Evolutionary conservation across 2,113 vertebrate genomes (phyloP).

Genomic region (Cyanistes caeruleus): DNA sequence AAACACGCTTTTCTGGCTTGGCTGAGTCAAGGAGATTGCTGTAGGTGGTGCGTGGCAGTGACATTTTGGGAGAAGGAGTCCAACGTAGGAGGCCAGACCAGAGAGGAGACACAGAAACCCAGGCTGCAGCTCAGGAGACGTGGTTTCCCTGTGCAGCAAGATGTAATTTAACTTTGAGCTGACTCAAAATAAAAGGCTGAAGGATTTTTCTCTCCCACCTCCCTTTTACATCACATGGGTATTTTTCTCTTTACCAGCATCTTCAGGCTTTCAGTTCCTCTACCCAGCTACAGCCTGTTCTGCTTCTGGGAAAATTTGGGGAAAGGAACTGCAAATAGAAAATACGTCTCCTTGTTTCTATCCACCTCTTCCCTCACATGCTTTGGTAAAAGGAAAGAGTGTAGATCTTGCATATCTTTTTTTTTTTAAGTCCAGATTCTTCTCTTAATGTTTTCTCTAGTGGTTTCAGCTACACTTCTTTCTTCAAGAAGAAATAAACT

Average conservation of each 20-base stretch:
- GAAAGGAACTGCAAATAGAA: constrained; percentile 59
- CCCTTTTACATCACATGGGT: background rate
- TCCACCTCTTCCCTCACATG: background rate
- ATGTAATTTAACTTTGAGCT: background rate
- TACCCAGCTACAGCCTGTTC: constrained; percentile 33
- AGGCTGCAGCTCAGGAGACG: background rate
- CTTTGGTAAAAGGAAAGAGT: constrained; percentile 17
- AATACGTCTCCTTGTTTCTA: constrained; percentile 21
- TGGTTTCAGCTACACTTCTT: constrained; percentile 46
- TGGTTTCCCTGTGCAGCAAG: accelerated
- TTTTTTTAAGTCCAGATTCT: background rate
- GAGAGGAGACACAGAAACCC: background rate
- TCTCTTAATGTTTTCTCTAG: constrained; percentile 57
- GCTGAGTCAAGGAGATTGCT: background rate
- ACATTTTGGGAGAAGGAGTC: background rate
- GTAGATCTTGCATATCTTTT: background rate
- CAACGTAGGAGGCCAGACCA: background rate
- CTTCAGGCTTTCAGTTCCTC: constrained; percentile 37
- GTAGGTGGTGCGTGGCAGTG: background rate
- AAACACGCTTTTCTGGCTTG: background rate
- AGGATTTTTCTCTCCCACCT: background rate
- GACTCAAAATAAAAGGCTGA: background rate
- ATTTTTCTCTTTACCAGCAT: constrained; percentile 30
- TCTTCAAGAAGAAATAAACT: constrained; percentile 47
- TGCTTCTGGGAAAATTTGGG: constrained; percentile 44